A percentile compares a stretch with the other conserved stretches of the same genome.
These are phyloP conservation scores for Cyprinella venusta DNA, from an alignment of 2,797 vertebrate species.

Conservation along the genomic window DNA sequence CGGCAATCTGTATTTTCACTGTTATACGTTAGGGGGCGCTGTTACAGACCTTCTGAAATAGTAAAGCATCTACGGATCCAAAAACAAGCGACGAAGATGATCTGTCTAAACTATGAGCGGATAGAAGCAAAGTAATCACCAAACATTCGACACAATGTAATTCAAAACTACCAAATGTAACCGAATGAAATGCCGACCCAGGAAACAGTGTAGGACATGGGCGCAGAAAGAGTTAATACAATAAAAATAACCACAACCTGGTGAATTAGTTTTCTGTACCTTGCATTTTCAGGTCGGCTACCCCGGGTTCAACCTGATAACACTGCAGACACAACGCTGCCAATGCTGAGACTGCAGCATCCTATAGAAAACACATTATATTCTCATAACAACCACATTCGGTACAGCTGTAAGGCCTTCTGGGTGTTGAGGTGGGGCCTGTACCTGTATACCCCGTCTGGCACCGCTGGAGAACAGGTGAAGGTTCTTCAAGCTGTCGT, in stretches of 20 bases:
- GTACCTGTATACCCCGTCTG: constrained; percentile 83
- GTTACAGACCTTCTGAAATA: neutral
- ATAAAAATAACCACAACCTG: neutral
- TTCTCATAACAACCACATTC: neutral
- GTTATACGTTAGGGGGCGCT: neutral
- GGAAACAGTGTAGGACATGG: neutral
- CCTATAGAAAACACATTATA: constrained; percentile 69
- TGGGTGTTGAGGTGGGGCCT: neutral
- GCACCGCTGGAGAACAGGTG: constrained; percentile 78
- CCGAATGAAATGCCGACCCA: neutral
- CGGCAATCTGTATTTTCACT: neutral
- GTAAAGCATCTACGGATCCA: neutral
- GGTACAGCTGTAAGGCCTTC: neutral
- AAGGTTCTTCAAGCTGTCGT: constrained; percentile 86
- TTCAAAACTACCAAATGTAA: neutral
- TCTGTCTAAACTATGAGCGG: neutral
- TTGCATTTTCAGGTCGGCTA: constrained; percentile 77
- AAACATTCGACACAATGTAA: too few relatives aligned
- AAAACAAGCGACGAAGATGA: neutral
- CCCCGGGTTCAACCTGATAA: constrained; percentile 76
- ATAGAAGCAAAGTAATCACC: neutral
- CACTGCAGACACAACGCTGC: constrained; percentile 85
- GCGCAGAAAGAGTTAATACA: neutral
- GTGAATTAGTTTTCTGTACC: constrained; percentile 71
- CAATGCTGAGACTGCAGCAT: constrained; percentile 81